phyloP scores from a whole-genome alignment of 2,888 invertebrate species.

The Sialis lutaria region DNA sequence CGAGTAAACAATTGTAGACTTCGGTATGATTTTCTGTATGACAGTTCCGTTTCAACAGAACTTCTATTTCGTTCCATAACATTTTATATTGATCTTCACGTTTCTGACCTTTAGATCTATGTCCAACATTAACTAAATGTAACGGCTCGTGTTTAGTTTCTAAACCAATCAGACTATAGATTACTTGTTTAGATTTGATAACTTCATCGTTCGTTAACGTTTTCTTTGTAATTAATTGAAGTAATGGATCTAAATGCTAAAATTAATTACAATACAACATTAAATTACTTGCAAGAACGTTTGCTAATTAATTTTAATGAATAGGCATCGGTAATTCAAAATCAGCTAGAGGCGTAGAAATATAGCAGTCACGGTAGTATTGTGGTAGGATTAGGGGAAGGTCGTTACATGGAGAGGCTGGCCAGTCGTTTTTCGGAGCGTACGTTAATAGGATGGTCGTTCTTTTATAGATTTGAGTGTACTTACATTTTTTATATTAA shows the following conservation, averaged over 20 bases:
- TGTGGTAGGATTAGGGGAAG: no score
- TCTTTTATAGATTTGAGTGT: background rate
- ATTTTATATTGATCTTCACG: slow-evolving; percentile 82
- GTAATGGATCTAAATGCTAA: slow-evolving; percentile 65
- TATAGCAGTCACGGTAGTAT: no score
- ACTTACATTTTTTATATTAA: slow-evolving; percentile 57
- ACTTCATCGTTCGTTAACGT: slow-evolving; percentile 73
- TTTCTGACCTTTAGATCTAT: slow-evolving; percentile 39
- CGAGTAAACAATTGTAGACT: slow-evolving; percentile 62
- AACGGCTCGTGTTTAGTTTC: slow-evolving; percentile 74
- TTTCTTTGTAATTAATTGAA: slow-evolving; percentile 64
- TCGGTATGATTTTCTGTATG: slow-evolving; percentile 63
- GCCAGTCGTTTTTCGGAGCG: no score
- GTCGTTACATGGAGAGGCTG: no score
- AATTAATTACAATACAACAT: slow-evolving; percentile 11
- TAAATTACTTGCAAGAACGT: background rate
- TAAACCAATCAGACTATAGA: slow-evolving; percentile 60
- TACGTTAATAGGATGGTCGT: background rate
- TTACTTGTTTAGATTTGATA: slow-evolving; percentile 68
- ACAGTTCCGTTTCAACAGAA: slow-evolving; percentile 57
- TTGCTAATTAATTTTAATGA: slow-evolving; percentile 1
- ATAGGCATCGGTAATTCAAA: no score
- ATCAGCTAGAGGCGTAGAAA: no score
- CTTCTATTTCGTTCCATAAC: slow-evolving; percentile 80
- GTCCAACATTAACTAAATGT: slow-evolving; percentile 47